These are phyloP conservation scores for Podarcis cretensis DNA, from an alignment of 2,113 vertebrate species.

Conservation along the genomic window DNA sequence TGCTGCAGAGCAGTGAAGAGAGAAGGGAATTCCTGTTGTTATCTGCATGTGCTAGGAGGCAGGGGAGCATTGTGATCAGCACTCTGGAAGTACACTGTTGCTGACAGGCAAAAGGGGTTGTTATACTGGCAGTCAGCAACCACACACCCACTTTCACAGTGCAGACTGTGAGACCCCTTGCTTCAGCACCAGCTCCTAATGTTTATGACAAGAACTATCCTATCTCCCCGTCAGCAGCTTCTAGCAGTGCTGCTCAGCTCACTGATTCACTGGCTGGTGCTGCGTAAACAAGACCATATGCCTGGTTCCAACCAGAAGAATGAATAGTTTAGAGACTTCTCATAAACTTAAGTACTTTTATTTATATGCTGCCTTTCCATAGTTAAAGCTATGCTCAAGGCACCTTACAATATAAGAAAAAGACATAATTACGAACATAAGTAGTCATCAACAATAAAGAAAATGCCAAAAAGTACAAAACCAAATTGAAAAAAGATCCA, in stretches of 20 bases:
- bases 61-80: not conserved
- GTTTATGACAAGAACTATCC: not conserved
- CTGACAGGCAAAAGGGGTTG: not conserved
- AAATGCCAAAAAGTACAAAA: no score
- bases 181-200: not conserved
- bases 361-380: no score
- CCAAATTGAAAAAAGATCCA: no score
- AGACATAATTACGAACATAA: no score
- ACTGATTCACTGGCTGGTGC: not conserved
- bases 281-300: not conserved
- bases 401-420: no score
- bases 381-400: no score
- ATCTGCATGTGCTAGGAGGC: not conserved
- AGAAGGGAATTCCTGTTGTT: not conserved
- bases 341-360: not conserved
- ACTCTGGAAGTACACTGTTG: not conserved
- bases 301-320: not conserved
- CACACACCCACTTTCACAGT: not conserved
- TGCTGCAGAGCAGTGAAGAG: not conserved
- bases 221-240: no score
- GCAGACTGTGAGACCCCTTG: not conserved
- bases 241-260: not conserved
- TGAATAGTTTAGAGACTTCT: not conserved
- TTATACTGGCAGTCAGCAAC: not conserved
- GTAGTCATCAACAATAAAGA: no score